phyloP scores from a whole-genome alignment of 2,113 vertebrate species.

The Zosterops hypoxanthus region DNA sequence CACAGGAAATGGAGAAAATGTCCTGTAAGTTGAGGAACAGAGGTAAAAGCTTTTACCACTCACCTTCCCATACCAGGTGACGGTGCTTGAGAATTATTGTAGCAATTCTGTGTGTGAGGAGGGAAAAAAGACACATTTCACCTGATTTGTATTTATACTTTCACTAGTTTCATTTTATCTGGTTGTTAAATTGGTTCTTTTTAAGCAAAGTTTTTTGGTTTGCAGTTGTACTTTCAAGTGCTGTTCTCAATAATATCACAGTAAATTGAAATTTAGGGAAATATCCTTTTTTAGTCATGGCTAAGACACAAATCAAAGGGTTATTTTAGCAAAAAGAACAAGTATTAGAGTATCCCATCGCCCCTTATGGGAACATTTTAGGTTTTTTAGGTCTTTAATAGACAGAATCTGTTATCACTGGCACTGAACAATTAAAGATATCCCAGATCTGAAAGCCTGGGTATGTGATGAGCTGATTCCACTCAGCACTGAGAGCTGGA shows the following conservation, averaged over 20 bases:
- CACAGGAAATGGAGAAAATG: accelerated
- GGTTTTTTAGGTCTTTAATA: not conserved
- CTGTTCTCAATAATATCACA: not conserved
- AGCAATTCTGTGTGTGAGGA: constrained; percentile 84
- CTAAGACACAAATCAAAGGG: not conserved
- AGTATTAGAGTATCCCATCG: not conserved
- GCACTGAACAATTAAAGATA: not conserved
- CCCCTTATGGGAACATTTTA: not conserved
- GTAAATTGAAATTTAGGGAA: not conserved
- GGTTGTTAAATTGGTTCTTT: not conserved
- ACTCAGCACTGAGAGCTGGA: not conserved
- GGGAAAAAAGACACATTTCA: constrained; percentile 2
- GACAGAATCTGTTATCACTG: not conserved
- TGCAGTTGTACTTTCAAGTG: not conserved
- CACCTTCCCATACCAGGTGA: constrained; percentile 98
- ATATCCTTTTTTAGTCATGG: not conserved
- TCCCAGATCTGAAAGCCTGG: not conserved
- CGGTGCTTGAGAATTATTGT: constrained; percentile 96
- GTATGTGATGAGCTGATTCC: not conserved
- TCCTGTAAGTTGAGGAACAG: accelerated
- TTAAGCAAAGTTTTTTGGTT: not conserved
- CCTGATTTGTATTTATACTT: not conserved
- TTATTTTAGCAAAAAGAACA: not conserved
- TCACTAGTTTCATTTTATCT: not conserved
- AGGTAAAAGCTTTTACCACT: constrained; percentile 32